These are phyloP conservation scores for Pogonocherus hispidulus DNA, from an alignment of 2,888 invertebrate genomes.

Conservation along the genomic window DNA sequence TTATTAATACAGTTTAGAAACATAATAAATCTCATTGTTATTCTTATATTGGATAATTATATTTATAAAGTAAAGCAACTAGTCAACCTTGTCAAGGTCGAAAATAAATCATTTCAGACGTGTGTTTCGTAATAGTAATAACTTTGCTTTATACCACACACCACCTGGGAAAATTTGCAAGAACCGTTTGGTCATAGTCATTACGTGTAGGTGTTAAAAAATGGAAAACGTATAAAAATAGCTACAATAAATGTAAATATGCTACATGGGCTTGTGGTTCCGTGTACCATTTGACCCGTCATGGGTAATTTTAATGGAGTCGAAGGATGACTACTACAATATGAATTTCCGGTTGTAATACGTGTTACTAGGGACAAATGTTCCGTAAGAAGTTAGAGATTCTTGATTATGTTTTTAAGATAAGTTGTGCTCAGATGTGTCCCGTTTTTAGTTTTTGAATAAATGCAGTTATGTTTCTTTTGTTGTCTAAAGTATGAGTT, in stretches of 20 bases:
- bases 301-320: not conserved
- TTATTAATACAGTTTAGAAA: conserved; percentile 24
- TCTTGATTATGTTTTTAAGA: too few species aligned
- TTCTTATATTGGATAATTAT: conserved; percentile 25
- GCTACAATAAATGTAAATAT: conserved; percentile 5
- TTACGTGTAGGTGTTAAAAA: conserved; percentile 18
- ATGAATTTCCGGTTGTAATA: not conserved
- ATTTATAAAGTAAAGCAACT: conserved; percentile 36
- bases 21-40: conserved; percentile 29
- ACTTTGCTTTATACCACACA: conserved; percentile 23
- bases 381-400: too few species aligned
- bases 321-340: not conserved
- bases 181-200: not conserved
- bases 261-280: not conserved
- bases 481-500: too few species aligned
- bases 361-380: not conserved
- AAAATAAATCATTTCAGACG: conserved; percentile 45
- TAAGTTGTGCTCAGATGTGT: too few species aligned
- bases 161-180: conserved; percentile 28
- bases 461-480: too few species aligned
- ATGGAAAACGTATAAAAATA: conserved; percentile 7
- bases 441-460: too few species aligned
- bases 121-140: conserved; percentile 34
- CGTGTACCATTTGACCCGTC: not conserved
- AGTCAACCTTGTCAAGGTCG: conserved; percentile 50